A percentile compares a stretch with the other conserved stretches of the same genome.
Conservation (phyloP, 2,113 vertebrate genomes). For the Craseonycteris thonglongyai region DNA sequence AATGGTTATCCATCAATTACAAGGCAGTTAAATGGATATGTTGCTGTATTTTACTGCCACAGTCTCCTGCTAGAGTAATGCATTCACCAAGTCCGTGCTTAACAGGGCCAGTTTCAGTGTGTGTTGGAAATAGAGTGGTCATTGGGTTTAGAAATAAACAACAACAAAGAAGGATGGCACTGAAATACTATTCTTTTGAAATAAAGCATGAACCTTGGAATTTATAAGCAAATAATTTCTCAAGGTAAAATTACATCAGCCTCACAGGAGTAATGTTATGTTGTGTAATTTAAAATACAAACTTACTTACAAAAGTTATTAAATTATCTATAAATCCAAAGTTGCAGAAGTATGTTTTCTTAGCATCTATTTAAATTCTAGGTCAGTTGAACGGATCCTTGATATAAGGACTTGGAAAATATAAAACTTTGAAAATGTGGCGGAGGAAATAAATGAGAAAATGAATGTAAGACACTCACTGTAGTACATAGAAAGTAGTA, state of each 20-base stretch:
- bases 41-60: not conserved
- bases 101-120: not conserved
- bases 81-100: not conserved
- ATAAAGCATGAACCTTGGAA: not conserved
- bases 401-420: not conserved
- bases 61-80: not conserved
- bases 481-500: not conserved
- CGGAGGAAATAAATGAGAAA: not conserved
- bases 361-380: not conserved
- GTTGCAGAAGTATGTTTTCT: not conserved
- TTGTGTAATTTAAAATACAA: not conserved
- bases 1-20: slow-evolving; percentile 26
- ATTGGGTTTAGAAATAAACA: not conserved
- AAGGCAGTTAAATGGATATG: not conserved
- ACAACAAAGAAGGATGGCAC: not conserved
- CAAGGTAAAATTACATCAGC: not conserved
- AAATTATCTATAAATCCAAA: slow-evolving; percentile 3
- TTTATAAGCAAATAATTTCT: not conserved
- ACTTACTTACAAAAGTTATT: not conserved
- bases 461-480: not conserved
- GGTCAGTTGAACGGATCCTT: not conserved
- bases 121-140: not conserved
- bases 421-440: not conserved
- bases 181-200: not conserved
- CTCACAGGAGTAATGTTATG: not conserved